Conservation (phyloP, 2,888 invertebrate species). For the Esperia sulphurella region DNA sequence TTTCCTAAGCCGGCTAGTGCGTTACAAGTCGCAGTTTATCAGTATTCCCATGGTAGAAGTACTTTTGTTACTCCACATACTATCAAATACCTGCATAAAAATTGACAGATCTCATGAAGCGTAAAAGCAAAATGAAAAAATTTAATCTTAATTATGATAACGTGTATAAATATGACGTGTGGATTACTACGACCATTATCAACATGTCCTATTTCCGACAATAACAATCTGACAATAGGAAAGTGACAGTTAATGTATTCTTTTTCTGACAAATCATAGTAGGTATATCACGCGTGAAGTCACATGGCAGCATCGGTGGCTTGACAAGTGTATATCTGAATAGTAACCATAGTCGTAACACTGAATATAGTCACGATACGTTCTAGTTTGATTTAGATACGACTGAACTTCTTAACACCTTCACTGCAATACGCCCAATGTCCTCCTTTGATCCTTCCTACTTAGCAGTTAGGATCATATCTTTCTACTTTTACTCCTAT, state of each 20-base stretch:
- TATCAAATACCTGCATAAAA: too few species aligned
- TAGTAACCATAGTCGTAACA: constrained; percentile 11
- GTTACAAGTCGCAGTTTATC: too few species aligned
- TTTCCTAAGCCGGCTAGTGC: too few species aligned
- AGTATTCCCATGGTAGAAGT: too few species aligned
- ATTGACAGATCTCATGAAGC: too few species aligned
- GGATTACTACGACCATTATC: neutral
- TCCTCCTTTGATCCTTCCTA: neutral
- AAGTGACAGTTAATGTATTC: neutral
- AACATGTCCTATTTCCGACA: neutral
- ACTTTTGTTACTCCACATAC: too few species aligned
- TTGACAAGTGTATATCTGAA: constrained; percentile 18
- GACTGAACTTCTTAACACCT: neutral
- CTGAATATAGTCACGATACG: constrained; percentile 4
- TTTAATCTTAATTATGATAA: too few species aligned
- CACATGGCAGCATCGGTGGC: constrained; percentile 13
- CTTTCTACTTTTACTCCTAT: too few species aligned
- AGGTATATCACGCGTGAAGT: neutral
- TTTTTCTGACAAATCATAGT: constrained; percentile 3
- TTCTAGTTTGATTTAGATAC: neutral
- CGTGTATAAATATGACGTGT: too few species aligned
- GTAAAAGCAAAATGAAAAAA: too few species aligned
- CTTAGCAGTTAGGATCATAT: too few species aligned
- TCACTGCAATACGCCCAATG: neutral
- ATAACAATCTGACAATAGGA: neutral